phyloP scores from a whole-genome alignment of 2,113 vertebrate genomes.

The Sciurus niger region DNA sequence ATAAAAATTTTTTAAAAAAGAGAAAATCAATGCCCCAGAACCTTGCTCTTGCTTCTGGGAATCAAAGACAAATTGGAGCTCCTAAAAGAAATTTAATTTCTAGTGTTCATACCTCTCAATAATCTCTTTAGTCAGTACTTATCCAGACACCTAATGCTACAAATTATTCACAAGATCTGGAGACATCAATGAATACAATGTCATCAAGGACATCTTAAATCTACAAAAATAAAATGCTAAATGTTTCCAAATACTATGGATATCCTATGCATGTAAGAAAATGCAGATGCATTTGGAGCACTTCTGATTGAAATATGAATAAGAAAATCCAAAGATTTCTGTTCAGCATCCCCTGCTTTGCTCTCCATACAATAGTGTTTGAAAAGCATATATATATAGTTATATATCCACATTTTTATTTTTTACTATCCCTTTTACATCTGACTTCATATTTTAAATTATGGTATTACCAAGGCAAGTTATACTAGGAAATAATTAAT shows the following conservation, averaged over 20 bases:
- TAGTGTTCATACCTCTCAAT: not conserved
- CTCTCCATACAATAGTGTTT: not conserved
- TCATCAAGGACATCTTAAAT: not conserved
- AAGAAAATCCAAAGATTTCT: not conserved
- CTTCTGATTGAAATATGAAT: not conserved
- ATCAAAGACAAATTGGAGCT: not conserved
- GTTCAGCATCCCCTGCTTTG: not conserved
- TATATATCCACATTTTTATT: not conserved
- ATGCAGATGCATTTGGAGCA: not conserved
- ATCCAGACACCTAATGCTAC: not conserved
- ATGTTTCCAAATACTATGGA: not conserved
- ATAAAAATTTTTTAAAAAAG: too few species aligned
- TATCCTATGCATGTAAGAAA: not conserved
- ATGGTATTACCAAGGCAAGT: not conserved
- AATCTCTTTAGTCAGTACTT: not conserved
- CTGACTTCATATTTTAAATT: not conserved
- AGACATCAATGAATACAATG: not conserved
- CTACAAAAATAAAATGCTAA: not conserved
- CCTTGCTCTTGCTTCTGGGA: not conserved
- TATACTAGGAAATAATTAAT: not conserved
- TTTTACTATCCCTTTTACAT: not conserved
- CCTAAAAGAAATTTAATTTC: not conserved
- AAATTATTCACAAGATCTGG: not conserved
- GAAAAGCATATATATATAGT: not conserved
- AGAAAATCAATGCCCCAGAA: not conserved